A percentile compares a stretch with the other conserved stretches of the same genome.
Evolutionary conservation across 2,888 invertebrate genomes (phyloP).

Genomic region (Polymixis flavicincta): DNA sequence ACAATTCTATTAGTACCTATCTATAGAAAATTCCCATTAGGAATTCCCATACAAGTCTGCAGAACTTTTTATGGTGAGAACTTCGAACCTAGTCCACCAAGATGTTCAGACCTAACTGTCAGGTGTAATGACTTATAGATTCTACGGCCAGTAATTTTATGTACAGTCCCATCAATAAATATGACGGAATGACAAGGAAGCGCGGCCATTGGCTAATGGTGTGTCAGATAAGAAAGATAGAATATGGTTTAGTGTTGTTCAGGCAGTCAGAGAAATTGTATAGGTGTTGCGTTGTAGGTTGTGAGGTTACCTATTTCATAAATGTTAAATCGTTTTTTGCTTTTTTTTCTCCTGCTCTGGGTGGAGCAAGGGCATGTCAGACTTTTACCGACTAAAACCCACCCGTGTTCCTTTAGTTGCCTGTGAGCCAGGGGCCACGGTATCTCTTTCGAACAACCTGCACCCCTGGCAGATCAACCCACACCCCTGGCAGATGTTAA

Average conservation of each 20-base stretch:
- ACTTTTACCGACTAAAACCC: too few species aligned
- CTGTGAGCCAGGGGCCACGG: too few species aligned
- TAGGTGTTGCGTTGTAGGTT: too few species aligned
- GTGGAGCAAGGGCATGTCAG: too few species aligned
- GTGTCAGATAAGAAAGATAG: slow-evolving; percentile 19
- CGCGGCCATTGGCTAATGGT: slow-evolving; percentile 26
- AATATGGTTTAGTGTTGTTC: slow-evolving; percentile 1
- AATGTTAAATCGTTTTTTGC: too few species aligned
- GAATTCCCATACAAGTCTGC: slow-evolving; percentile 54
- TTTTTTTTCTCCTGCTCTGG: too few species aligned
- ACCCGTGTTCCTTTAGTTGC: too few species aligned
- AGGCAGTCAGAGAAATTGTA: too few species aligned
- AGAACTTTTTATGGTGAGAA: slow-evolving; percentile 51
- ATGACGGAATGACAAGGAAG: slow-evolving; percentile 37
- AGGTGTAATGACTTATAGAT: slow-evolving; percentile 39
- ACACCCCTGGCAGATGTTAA: too few species aligned
- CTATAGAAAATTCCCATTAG: slow-evolving; percentile 51
- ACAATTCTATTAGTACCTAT: slow-evolving; percentile 29
- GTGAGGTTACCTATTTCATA: too few species aligned
- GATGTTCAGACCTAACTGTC: slow-evolving; percentile 42
- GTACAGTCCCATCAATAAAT: slow-evolving; percentile 46
- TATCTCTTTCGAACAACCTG: too few species aligned
- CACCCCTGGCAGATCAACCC: too few species aligned
- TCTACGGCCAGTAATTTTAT: slow-evolving; percentile 40
- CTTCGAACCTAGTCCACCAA: slow-evolving; percentile 29